phyloP scores from a whole-genome alignment of 2,888 invertebrate species.

The Fragum sueziense region DNA sequence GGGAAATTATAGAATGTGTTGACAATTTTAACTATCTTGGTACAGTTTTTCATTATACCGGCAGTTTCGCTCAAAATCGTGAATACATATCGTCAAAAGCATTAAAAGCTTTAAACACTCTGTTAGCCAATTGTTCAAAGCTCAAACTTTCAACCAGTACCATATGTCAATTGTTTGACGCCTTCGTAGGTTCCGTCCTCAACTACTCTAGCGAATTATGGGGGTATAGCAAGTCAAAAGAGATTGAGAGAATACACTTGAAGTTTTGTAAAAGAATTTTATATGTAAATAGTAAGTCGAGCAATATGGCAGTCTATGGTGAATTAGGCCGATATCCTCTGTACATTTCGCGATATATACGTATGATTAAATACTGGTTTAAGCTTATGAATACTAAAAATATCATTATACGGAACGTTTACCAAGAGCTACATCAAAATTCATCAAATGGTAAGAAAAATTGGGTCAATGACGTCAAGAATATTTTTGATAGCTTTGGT shows the following conservation, averaged over 20 bases:
- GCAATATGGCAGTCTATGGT: constrained; percentile 1
- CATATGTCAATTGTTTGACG: constrained; percentile 13
- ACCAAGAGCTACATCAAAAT: background rate
- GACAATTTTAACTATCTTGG: constrained; percentile 13
- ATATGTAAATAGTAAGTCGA: background rate
- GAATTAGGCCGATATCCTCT: constrained; percentile 7
- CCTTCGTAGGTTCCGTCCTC: background rate
- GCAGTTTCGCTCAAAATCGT: background rate
- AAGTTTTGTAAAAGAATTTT: constrained; percentile 18
- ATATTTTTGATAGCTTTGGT: background rate
- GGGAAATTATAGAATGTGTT: background rate
- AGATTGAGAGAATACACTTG: constrained; percentile 2
- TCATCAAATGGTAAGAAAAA: background rate
- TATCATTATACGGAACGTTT: constrained; percentile 7
- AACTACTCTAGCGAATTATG: background rate
- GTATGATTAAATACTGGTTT: constrained; percentile 4
- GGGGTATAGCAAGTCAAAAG: constrained; percentile 8
- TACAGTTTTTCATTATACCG: constrained; percentile 11
- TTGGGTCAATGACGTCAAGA: constrained; percentile 13
- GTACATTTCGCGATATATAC: constrained; percentile 3
- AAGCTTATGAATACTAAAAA: constrained; percentile 8
- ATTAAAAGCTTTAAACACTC: background rate
- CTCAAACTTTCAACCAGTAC: background rate
- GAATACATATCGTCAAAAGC: constrained; percentile 4
- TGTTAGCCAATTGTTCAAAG: background rate